Percentiles rank a stretch among this genome's conserved stretches.
Conservation (phyloP, 2,888 invertebrate genomes). For the Frankliniella intonsa region DNA sequence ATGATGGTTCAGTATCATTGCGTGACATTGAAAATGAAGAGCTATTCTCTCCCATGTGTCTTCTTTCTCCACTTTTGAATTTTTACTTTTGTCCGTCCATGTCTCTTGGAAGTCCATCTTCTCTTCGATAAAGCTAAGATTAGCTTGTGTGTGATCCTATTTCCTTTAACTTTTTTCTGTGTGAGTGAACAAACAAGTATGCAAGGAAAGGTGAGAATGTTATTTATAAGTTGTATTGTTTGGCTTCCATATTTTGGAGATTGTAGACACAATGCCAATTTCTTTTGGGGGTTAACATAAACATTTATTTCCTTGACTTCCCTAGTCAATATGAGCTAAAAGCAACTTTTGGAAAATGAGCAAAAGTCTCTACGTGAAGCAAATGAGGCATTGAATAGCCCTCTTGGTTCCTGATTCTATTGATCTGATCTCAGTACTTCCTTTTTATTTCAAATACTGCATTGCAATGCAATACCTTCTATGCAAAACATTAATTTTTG, state of each 20-base stretch:
- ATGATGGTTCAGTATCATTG: neutral
- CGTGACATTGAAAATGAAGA: too few species aligned
- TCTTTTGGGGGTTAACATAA: neutral
- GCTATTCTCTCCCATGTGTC: too few species aligned
- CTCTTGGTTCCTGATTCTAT: too few species aligned
- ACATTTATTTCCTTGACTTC: too few species aligned
- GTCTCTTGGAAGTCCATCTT: neutral
- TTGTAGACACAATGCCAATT: neutral
- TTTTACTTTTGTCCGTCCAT: neutral
- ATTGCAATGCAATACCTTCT: too few species aligned
- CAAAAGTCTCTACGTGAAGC: too few species aligned
- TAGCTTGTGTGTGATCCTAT: neutral
- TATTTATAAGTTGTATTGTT: neutral
- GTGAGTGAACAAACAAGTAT: neutral
- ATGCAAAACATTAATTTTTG: neutral
- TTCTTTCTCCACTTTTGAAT: neutral
- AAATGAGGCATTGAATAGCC: too few species aligned
- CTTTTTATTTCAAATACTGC: too few species aligned
- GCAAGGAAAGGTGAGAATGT: neutral
- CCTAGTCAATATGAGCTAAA: too few species aligned
- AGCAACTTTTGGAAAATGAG: too few species aligned
- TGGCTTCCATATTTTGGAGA: constrained; percentile 13
- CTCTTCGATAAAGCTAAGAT: neutral
- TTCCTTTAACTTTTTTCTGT: neutral
- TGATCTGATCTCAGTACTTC: too few species aligned